Base-by-base conservation (phyloP, 1,140 invertebrate genomes). In the Lepidotrigona ventralis region DNA sequence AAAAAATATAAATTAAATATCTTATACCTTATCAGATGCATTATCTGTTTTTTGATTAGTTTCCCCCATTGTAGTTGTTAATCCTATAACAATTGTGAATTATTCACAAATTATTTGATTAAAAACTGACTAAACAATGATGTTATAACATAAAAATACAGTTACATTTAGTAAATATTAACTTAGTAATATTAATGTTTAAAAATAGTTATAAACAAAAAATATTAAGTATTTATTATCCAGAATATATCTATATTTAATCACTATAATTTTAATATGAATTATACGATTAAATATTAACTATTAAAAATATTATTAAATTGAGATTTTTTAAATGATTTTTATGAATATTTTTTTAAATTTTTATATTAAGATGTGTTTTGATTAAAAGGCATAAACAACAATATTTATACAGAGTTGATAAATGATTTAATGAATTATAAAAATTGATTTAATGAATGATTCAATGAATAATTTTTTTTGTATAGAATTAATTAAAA, bases 21-120 rank as follows among this genome's bases (percentile, higher is more conserved):
- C 71, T 83, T 64, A 84, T 86, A 93, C 91, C 89, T 93, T 94
- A 19, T 94, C 93, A 53, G 92, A 92, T 33, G 87, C 82, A 75
- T 90, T 92, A 83, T 94, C 93, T 26, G 91, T 85, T 87, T 93
- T 94, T 39, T 92, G 90, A 86, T 82, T 93, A 73, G 84, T 90
- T 82, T 94, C 94, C 11, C 91, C 91, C 81, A 92, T 91, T 66
- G 86, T 84, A 11, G 93, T 91, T 69, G 93, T 90, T 71, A 93
- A 81, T 66, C 93, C 92, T 92, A 88, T 75, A 89, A 89, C 75
- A 89, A 70, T 73, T 46, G 39, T 46, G 70, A 46, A 79, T 87
- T 86, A 84, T 15, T 66, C 1, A 79, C 33, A 39, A 58, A 70
- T 75, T 70, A 79, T 56, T 72, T 77, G 23, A 23, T 81, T 63